Conservation (phyloP, 2,888 invertebrate genomes). For the Xylophagus ater region DNA sequence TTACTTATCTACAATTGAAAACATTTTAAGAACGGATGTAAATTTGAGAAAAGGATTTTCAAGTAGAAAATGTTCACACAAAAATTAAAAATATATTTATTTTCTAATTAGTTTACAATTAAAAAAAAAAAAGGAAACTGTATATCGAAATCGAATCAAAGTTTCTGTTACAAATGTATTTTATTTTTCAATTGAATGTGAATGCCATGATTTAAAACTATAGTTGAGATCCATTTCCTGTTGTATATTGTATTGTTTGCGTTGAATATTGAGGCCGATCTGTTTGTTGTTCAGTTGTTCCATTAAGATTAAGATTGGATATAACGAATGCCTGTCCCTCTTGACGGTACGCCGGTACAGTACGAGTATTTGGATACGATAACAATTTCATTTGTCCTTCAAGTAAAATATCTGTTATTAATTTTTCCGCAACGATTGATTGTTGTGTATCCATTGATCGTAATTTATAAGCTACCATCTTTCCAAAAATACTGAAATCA, state of each 20-base stretch:
- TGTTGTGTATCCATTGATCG: conserved; percentile 34
- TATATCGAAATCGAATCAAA: too few species aligned
- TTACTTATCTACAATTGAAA: too few species aligned
- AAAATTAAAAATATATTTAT: too few species aligned
- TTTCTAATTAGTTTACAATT: too few species aligned
- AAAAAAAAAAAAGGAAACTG: too few species aligned
- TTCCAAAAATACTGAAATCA: conserved; percentile 33
- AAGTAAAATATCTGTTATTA: conserved; percentile 35
- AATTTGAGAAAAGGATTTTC: too few species aligned
- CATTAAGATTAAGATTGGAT: conserved; percentile 15
- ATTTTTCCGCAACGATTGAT: conserved; percentile 35
- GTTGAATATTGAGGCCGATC: conserved; percentile 12
- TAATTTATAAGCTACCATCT: conserved; percentile 35
- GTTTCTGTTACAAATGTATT: too few species aligned
- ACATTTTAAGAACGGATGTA: too few species aligned
- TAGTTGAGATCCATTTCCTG: conserved; percentile 14
- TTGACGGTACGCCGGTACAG: conserved; percentile 13
- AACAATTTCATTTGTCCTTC: conserved; percentile 38
- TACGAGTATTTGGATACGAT: conserved; percentile 17
- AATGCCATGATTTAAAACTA: too few species aligned
- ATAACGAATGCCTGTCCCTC: conserved; percentile 15
- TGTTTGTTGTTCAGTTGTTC: conserved; percentile 10
- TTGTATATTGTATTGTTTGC: conserved; percentile 15
- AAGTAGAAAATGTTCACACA: too few species aligned
- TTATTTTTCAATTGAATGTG: too few species aligned